Conservation (phyloP, 2,113 vertebrate species). For the Leucoraja erinaceus region DNA sequence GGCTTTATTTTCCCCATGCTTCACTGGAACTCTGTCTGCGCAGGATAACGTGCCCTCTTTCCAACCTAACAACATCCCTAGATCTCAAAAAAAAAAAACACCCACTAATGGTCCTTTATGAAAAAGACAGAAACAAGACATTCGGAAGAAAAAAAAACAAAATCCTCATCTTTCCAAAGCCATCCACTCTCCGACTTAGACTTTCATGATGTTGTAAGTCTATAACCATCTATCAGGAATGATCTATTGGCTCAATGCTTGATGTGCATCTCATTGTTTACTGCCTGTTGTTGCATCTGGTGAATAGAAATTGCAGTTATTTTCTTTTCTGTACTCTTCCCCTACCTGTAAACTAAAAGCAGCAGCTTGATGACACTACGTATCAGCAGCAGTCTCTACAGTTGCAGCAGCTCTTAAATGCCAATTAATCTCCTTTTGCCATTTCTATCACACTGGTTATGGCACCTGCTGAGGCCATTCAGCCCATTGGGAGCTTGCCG, state of each 20-base stretch:
- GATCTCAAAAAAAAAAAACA: background rate
- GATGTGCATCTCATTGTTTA: background rate
- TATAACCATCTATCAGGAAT: constrained; percentile 6
- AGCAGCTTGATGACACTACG: background rate
- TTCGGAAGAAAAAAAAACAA: background rate
- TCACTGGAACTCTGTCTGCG: background rate
- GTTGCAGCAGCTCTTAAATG: background rate
- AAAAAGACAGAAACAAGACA: background rate
- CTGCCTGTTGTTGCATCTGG: background rate
- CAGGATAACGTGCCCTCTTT: background rate
- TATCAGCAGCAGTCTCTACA: background rate
- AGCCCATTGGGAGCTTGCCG: too few species aligned
- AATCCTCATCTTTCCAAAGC: background rate
- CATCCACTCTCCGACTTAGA: background rate
- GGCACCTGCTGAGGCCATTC: too few species aligned
- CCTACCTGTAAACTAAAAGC: background rate
- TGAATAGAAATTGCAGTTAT: background rate
- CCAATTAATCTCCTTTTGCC: background rate
- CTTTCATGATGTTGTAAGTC: background rate
- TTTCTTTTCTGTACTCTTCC: background rate
- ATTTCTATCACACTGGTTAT: background rate
- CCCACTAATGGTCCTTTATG: background rate
- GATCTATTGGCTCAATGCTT: constrained; percentile 1
- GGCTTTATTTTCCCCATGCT: background rate
- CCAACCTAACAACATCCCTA: background rate